Base-by-base conservation (phyloP, 1,140 invertebrate species). In the Papilio xuthus region DNA sequence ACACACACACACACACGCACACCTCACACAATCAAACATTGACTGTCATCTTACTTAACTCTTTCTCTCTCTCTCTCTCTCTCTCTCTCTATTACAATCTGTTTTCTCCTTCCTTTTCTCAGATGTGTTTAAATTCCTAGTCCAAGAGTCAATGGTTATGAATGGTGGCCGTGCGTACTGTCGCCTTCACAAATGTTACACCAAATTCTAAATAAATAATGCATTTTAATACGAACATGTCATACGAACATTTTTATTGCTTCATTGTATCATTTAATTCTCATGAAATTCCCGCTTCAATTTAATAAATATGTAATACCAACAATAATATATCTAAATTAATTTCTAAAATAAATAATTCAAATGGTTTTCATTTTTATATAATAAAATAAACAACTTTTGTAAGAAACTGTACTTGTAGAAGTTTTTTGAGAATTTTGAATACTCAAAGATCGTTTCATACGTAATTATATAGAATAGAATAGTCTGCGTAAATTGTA, bases 191-290 rank as follows among this genome's bases (percentile, higher is more conserved):
- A 15, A 28, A 28, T 67, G 13, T 15, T 4, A 3, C 12, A 28
- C 13, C 8, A 13, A 12, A 67, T 67, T 15, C 15, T 26, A 13
- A 23, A n/a, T 53, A 53, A 53, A 26, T 60, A 26, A 60, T 28
- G 4, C 23, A 4, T 67, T 67, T 23, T 26, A 60, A 60, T 26
- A 12, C 20, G 20, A 47, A 74, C 9, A 28, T 28, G 8, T 26
- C 4, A 74, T 18, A 50, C 13, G 23, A 26, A 74, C 23, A 74
- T 50, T 50, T 53, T 23, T 47, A 79, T 37, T 77, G 73, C 60
- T 63, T 71, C 12, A 67, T 67, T 10, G 50, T 20, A 53, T 53
- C 18, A 53, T 53, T 53, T 53, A 53, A 20, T 53, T 53, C n/a
- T 53, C 18, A n/a, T 53, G 9, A 20, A 47, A 20, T 53, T 53